Conservation (phyloP, 2,888 invertebrate species). For the Hypena proboscidalis region DNA sequence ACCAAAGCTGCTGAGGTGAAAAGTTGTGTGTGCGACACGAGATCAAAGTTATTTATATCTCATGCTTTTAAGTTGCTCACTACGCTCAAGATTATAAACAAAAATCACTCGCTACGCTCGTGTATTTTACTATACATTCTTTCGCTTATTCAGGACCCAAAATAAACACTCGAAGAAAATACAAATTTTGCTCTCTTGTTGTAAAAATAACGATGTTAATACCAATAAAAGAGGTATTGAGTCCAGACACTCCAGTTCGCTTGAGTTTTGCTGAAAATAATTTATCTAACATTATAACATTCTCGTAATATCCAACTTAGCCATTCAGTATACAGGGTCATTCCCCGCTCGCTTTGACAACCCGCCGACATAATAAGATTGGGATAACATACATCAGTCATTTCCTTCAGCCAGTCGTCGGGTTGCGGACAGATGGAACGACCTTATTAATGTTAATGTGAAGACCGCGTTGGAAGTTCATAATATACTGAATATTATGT, state of each 20-base stretch:
- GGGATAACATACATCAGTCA: constrained; percentile 26
- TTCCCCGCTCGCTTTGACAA: constrained; percentile 12
- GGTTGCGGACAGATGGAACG: constrained; percentile 18
- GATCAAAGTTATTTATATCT: too few species aligned
- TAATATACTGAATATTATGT: constrained; percentile 8
- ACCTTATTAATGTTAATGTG: constrained; percentile 38
- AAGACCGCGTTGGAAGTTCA: constrained; percentile 6
- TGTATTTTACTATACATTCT: too few species aligned
- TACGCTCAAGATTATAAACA: too few species aligned
- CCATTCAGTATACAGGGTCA: constrained; percentile 7
- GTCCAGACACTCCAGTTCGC: too few species aligned
- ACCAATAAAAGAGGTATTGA: too few species aligned
- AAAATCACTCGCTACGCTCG: too few species aligned
- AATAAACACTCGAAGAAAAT: too few species aligned
- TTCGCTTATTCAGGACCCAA: too few species aligned
- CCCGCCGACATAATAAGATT: constrained; percentile 16
- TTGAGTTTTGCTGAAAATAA: neutral
- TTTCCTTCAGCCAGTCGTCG: constrained; percentile 19
- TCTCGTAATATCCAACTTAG: neutral
- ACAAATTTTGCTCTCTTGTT: neutral
- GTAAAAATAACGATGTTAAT: neutral
- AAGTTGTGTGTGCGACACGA: too few species aligned
- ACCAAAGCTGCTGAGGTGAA: too few species aligned
- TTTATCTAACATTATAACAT: constrained; percentile 2
- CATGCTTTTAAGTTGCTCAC: too few species aligned